Evolutionary conservation across 2,113 vertebrate genomes (phyloP), one percentile per base, ranked within the genome.

Genomic region (Anthoscopus minutus): DNA sequence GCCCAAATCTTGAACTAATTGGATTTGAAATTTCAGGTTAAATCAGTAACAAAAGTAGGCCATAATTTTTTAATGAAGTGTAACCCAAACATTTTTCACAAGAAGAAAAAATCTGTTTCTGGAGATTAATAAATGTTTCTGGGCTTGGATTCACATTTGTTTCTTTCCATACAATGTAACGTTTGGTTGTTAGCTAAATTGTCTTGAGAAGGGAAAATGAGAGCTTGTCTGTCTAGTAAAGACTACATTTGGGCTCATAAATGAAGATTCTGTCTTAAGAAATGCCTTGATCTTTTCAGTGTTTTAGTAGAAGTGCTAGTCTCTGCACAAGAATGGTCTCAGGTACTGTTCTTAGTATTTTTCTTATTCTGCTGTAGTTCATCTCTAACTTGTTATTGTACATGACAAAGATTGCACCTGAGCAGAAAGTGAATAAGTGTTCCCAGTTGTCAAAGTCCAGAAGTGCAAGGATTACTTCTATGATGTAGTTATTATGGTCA

Each of bases 401-500:
- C 33, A 47, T 88, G 93, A 86, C 90, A 95, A 92, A 66, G 58
- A 90, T 45, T 92, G 47, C 86, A 92, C 67, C 64, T 88, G 79
- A 95, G 60, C 23, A 90, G 95, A 92, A 94, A 90, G 51, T 27
- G 50, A 96, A 86, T 92, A 92, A 96, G 47, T 50, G 24, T 93
- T 88, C 27, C 27, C 20, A 51, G 64, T 28, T 93, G 86, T 90
- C 2, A 10, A 45, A 92, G 74, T 65, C 82, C 54, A 86, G 64
- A 83, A 93, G 54, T 83, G 38, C 23, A 77, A 94, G 69, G 45
- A 86, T 93, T 95, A 90, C 56, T 70, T 92, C 72, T 66, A 19
- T 78, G 76, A 86, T 90, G 90, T 42, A 92, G 67, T 90, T 95
- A 93, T 88, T 94, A 86, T 83, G 83, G 94, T 88, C 86, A 93